Evolutionary conservation across 2,888 invertebrate genomes (phyloP).

Genomic region (Acrobasis repandana): DNA sequence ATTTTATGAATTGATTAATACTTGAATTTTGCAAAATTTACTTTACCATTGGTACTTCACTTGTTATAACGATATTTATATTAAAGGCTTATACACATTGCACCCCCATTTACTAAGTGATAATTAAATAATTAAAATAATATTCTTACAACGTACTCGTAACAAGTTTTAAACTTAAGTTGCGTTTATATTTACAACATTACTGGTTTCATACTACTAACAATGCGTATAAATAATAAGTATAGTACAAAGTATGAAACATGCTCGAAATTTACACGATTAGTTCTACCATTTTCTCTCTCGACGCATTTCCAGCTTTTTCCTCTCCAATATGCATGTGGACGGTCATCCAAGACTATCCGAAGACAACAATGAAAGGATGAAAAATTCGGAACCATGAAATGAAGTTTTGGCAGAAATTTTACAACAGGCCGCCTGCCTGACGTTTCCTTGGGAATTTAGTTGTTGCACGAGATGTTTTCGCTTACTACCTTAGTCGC

Average conservation of each 20-base stretch:
- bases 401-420: no score
- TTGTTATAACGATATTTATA: neutral
- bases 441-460: no score
- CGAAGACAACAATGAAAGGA: no score
- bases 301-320: no score
- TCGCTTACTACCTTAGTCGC: no score
- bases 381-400: no score
- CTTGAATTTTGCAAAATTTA: conserved; percentile 21
- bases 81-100: conserved; percentile 7
- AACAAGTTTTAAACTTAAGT: neutral
- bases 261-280: neutral
- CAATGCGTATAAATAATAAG: neutral
- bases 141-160: neutral
- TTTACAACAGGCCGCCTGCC: no score
- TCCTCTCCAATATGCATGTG: no score
- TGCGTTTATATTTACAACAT: conserved; percentile 5
- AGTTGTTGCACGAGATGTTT: no score
- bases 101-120: neutral
- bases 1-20: conserved; percentile 28
- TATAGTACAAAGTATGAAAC: neutral
- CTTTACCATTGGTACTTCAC: neutral
- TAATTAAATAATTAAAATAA: conserved; percentile 5
- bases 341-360: no score
- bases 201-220: conserved; percentile 7
- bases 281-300: no score